Evolutionary conservation across 2,797 vertebrate species (phyloP), one percentile per base, ranked within the genome.

Genomic region (Tadarida brasiliensis): DNA sequence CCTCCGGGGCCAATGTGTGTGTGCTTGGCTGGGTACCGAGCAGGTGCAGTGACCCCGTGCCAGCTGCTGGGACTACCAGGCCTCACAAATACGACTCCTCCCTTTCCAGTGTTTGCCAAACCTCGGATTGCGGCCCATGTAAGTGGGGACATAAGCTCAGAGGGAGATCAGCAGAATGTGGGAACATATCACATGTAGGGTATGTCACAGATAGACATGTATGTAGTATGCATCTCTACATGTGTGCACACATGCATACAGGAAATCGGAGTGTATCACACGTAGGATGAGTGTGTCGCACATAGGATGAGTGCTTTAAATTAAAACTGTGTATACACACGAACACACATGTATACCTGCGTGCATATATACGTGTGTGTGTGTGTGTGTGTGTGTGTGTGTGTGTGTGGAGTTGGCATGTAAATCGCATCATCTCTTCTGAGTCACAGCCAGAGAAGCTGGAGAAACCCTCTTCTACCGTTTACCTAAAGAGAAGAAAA

Each of bases 401-500:
- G 57, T 24, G 9, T 24, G 2, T 19, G 10, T 30, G 67, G 7
- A 11, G 35, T 39, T 44, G 30, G n/a, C 51, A 11, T 17, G 63
- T 44, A 44, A 56, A 54, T 35, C 28, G 11, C 8, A n/a, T 65
- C 39, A 16, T 26, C 71, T 91, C 5, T 56, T 20, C 24, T 90
- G 61, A 65, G 24, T 80, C 77, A 51, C n/a, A 61, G 56, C 65
- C 73, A 63, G 56, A 74, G 88, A 74, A 12, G 20, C 28, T 33
- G 67, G 85, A 77, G 49, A 73, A 68, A 44, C 44, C 22, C 26
- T 87, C 44, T 51, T 11, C 8, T 7, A 8, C 10, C 71, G 35
- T 94, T 85, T 77, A 70, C 51, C 65, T 74, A 59, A 86, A 80
- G 59, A 76, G 86, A 81, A 85, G 73, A 57, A 86, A 93, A 65